Evolutionary conservation across 2,888 invertebrate genomes (phyloP).

Genomic region (Ecliptopera silaceata): DNA sequence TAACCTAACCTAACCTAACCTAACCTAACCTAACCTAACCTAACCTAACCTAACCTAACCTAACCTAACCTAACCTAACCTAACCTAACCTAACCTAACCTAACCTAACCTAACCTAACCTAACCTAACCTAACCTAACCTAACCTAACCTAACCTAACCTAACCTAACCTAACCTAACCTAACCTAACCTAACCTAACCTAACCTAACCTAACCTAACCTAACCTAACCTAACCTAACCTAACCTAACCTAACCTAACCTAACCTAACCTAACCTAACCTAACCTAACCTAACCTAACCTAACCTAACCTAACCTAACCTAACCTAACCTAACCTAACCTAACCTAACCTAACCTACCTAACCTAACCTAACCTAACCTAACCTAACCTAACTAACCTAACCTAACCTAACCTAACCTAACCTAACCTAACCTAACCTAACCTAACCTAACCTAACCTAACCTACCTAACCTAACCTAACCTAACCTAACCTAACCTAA

Average conservation of each 20-base stretch:
- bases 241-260: constrained; percentile 3
- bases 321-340: constrained; percentile 16
- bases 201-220: constrained; percentile 7
- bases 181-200: constrained; percentile 3
- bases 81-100: constrained; percentile 3
- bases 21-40: constrained; percentile 3
- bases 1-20: constrained; percentile 1
- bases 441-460: constrained; percentile 1
- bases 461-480: constrained; percentile 6
- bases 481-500: constrained; percentile 21
- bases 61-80: constrained; percentile 3
- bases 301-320: constrained; percentile 3
- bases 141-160: constrained; percentile 3
- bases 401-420: constrained; percentile 1
- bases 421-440: constrained; percentile 24
- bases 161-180: constrained; percentile 3
- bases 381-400: neutral
- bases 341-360: constrained; percentile 9
- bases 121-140: constrained; percentile 3
- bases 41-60: constrained; percentile 3
- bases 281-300: constrained; percentile 3
- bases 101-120: constrained; percentile 3
- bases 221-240: constrained; percentile 3
- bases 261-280: constrained; percentile 8
- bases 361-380: constrained; percentile 8